These are phyloP conservation scores for Sarcophaga subvicina DNA, from an alignment of 2,888 invertebrate genomes.

Conservation along the genomic window DNA sequence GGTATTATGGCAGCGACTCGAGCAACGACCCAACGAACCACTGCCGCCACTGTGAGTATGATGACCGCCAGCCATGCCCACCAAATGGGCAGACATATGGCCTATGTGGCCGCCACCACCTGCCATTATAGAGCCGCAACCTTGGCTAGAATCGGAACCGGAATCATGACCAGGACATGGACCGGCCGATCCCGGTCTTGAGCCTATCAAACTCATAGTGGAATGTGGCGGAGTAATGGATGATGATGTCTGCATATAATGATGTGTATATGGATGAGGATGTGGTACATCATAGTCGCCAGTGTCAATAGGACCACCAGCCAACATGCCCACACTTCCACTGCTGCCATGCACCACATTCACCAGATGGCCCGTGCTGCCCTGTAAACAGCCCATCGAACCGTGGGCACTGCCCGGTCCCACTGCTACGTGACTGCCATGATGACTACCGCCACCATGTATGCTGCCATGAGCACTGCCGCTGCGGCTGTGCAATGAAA, in stretches of 20 bases:
- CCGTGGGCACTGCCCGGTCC: constrained; percentile 76
- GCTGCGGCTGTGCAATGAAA: constrained; percentile 80
- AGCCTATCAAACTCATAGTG: constrained; percentile 79
- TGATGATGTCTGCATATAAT: constrained; percentile 82
- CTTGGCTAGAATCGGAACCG: constrained; percentile 81
- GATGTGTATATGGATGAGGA: constrained; percentile 82
- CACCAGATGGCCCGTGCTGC: constrained; percentile 73
- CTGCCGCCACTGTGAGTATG: constrained; percentile 79
- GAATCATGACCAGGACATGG: constrained; percentile 81
- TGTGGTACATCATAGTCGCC: constrained; percentile 82
- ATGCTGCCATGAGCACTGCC: constrained; percentile 78
- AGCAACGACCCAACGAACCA: constrained; percentile 80
- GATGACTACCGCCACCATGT: constrained; percentile 75
- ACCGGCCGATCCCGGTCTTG: constrained; percentile 81
- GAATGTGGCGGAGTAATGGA: constrained; percentile 81
- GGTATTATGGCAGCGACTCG: constrained; percentile 79
- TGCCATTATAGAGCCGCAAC: constrained; percentile 81
- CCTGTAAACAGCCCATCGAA: constrained; percentile 78
- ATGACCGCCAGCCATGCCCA: constrained; percentile 70
- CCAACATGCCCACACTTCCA: constrained; percentile 79
- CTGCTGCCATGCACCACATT: constrained; percentile 73
- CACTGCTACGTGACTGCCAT: constrained; percentile 74
- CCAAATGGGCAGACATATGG: constrained; percentile 59
- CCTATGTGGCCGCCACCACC: constrained; percentile 69
- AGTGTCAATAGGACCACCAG: constrained; percentile 80